Evolutionary conservation across 1,140 invertebrate genomes (phyloP).

Genomic region (Bombus ignitus): DNA sequence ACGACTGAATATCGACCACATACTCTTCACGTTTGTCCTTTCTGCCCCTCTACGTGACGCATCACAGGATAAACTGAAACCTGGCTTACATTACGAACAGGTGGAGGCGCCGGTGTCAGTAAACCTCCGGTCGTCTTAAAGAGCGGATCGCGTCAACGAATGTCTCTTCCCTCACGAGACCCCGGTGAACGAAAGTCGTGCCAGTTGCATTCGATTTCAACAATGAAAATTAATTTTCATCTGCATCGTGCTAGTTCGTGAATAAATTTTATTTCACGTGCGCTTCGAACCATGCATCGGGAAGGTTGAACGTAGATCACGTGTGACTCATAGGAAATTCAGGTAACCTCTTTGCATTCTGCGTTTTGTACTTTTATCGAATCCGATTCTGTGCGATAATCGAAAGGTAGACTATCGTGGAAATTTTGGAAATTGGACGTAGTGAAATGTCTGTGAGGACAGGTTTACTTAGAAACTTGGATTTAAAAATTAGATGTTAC

Average conservation of each 20-base stretch:
- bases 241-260: constrained; percentile 20
- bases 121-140: constrained; percentile 75
- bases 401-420: not conserved
- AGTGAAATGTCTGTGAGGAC: not conserved
- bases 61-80: constrained; percentile 73
- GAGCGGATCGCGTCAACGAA: constrained; percentile 63
- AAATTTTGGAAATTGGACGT: not conserved
- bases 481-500: not conserved
- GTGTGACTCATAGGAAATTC: constrained; percentile 8
- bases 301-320: constrained; percentile 33
- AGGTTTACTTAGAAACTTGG: not conserved
- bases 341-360: constrained; percentile 20
- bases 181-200: not conserved
- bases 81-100: constrained; percentile 78
- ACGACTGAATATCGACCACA: constrained; percentile 55
- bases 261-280: constrained; percentile 19
- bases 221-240: constrained; percentile 11
- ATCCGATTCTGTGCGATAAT: not conserved
- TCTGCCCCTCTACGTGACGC: constrained; percentile 71
- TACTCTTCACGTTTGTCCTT: constrained; percentile 38
- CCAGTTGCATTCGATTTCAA: not conserved
- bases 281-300: not conserved
- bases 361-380: not conserved
- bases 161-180: not conserved
- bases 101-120: constrained; percentile 79